Conservation (phyloP, 2,113 vertebrate genomes). For the Otocyon megalotis region DNA sequence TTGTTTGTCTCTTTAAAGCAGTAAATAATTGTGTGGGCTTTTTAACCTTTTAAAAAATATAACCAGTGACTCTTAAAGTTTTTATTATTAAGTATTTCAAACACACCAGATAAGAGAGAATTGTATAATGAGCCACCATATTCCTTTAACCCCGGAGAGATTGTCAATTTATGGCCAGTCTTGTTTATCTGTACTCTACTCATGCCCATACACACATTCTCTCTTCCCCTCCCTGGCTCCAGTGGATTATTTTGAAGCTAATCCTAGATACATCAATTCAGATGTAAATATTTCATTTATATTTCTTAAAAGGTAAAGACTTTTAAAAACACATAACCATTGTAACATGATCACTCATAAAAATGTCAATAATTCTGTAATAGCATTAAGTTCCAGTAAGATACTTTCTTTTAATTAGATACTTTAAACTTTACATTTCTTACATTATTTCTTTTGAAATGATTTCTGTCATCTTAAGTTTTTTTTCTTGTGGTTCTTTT, state of each 20-base stretch:
- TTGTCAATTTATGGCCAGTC: not conserved
- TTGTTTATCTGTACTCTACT: conserved; percentile 1
- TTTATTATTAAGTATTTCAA: conserved; percentile 57
- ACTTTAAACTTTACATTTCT: conserved; percentile 57
- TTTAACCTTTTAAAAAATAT: conserved; percentile 49
- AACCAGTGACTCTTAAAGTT: not conserved
- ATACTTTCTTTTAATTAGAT: conserved; percentile 23
- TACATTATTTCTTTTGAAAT: conserved; percentile 56
- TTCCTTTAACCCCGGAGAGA: conserved; percentile 33
- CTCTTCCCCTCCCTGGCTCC: not conserved
- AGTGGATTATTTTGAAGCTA: conserved; percentile 63
- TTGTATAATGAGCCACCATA: conserved; percentile 34
- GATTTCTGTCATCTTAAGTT: conserved; percentile 1
- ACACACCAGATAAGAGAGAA: conserved; percentile 43
- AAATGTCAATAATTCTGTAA: conserved; percentile 55
- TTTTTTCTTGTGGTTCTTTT: not conserved
- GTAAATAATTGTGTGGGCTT: conserved; percentile 32
- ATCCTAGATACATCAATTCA: conserved; percentile 4
- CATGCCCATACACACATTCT: not conserved
- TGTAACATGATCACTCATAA: conserved; percentile 42
- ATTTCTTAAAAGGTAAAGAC: conserved; percentile 51
- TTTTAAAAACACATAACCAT: not conserved
- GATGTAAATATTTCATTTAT: conserved; percentile 61
- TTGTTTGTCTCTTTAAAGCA: conserved; percentile 51
- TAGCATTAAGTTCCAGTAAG: conserved; percentile 42